A percentile compares a stretch with the other conserved stretches of the same genome.
phyloP scores from a whole-genome alignment of 2,888 invertebrate species.

The Aelia acuminata region DNA sequence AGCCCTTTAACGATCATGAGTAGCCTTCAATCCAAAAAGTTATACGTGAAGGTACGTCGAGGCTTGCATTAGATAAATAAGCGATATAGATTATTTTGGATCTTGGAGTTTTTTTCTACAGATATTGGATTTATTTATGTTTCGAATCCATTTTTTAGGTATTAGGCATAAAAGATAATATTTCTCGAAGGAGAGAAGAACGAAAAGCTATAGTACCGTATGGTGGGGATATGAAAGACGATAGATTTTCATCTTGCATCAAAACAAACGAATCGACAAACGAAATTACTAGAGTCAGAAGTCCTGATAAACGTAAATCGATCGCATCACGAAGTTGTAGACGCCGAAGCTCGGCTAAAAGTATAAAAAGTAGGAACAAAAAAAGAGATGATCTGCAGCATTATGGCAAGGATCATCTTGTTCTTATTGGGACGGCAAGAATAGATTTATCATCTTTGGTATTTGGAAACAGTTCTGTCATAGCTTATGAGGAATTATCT shows the following conservation, averaged over 20 bases:
- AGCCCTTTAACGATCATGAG: neutral
- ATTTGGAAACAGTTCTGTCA: conserved; percentile 27
- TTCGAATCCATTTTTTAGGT: neutral
- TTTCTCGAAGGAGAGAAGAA: neutral
- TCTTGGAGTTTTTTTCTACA: too few relatives aligned
- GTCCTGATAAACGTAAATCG: neutral
- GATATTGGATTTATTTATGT: neutral
- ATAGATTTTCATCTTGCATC: neutral
- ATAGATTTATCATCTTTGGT: conserved; percentile 40
- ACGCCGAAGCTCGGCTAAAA: neutral
- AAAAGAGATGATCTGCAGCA: neutral
- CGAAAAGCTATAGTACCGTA: neutral
- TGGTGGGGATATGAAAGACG: neutral
- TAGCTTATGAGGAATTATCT: neutral
- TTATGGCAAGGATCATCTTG: neutral
- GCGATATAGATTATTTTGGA: too few relatives aligned
- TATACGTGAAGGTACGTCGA: neutral
- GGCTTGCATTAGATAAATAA: too few relatives aligned
- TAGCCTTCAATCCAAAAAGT: neutral
- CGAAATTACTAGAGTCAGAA: neutral
- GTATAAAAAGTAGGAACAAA: neutral
- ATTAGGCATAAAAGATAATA: neutral
- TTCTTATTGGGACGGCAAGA: neutral
- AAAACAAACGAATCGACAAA: neutral
- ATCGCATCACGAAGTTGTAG: rapidly evolving